Base-by-base conservation (phyloP, 2,888 invertebrate genomes). In the Ophion ventricosus region DNA sequence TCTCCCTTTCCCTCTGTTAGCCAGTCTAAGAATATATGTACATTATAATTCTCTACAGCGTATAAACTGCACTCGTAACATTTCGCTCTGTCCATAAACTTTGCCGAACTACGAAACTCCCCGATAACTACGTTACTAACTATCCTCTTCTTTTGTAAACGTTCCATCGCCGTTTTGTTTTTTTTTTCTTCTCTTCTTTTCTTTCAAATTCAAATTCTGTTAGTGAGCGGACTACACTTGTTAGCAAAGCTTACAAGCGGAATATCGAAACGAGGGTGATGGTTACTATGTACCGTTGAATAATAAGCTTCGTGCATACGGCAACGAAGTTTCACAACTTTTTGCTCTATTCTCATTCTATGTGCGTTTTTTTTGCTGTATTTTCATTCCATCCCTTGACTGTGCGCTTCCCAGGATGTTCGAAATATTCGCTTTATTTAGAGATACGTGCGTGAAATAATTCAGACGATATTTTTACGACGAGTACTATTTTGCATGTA, bases 71-170 rank as follows among this genome's bases (percentile, higher is more conserved):
- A 70, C 26, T 78, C 70, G 25, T 56, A 64, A 64, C 64, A 23
- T 74, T 59, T 64, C 67, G n/a, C 66, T 66, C 23, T 43, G 57
- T 66, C 49, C 26, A 80, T 57, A 73, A 59, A 80, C 40, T 57
- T 78, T 78, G 11, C 43, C 43, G 23, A 73, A 61, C 73, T 73
- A 61, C 73, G 61, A 76, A 64, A 63, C 66, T 76, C 77, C n/a
- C 23, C 26, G 43, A 77, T 59, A 77, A 77, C 77, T 77, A 43
- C 49, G 67, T 69, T 69, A 69, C 77, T 23, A 57, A 66, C 76
- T 67, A 67, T 67, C 59, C 35, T 77, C 40, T 66, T 63, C 77
- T 57, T 49, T 40, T 57, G 59, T 49, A 67, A 76, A 66, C 76
- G 57, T 23, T 66, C 56, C 57, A 66, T 40, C n/a, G 3, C 25